Conservation (phyloP, 1,140 invertebrate species). For the Drosophila subobscura region DNA sequence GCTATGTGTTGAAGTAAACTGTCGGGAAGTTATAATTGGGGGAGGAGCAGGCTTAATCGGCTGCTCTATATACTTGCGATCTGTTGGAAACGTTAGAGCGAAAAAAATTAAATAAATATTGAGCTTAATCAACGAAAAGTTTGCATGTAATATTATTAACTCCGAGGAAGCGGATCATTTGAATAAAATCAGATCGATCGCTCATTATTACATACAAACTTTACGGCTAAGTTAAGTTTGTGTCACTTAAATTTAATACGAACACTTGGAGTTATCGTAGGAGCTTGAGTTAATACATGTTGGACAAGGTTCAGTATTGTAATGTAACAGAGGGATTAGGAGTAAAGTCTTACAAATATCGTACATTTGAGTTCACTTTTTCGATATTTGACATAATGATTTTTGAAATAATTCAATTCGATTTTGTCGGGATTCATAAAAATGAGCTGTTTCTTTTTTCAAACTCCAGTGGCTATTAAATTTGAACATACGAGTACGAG, state of each 20-base stretch:
- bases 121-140: not conserved
- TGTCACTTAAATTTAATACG: conserved; percentile 7
- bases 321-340: no score
- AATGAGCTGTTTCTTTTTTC: no score
- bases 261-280: not conserved
- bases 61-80: conserved; percentile 92
- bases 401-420: no score
- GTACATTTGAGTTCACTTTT: no score
- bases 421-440: no score
- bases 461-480: no score
- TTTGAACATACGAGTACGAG: no score
- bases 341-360: no score
- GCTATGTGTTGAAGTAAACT: conserved; percentile 39
- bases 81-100: conserved; percentile 77
- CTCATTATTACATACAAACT: no score
- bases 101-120: conserved; percentile 5
- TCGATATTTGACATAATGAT: no score
- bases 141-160: not conserved
- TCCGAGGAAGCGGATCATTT: conserved; percentile 2
- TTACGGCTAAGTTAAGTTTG: not conserved
- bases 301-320: no score
- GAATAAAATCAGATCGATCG: not conserved
- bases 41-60: conserved; percentile 90
- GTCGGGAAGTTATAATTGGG: conserved; percentile 87
- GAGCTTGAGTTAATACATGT: no score